Conservation (phyloP, 2,797 vertebrate species). For the Crenichthys baileyi region DNA sequence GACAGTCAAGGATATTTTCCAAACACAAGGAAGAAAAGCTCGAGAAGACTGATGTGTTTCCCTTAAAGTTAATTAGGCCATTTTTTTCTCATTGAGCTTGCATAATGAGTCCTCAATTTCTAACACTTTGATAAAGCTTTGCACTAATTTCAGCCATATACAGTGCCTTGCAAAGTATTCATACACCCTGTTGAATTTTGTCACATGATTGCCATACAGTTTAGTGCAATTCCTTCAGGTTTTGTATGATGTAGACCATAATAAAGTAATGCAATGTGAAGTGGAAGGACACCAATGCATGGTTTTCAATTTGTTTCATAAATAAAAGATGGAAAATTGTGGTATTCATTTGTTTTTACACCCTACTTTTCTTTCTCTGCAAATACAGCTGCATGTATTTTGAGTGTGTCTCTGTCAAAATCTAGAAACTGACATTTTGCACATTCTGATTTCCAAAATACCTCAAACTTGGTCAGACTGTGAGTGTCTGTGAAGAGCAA, state of each 20-base stretch:
- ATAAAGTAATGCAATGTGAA: not conserved
- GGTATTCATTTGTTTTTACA: no score
- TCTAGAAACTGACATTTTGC: no score
- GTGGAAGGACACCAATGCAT: not conserved
- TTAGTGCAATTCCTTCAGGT: not conserved
- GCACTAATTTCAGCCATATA: slow-evolving; percentile 26
- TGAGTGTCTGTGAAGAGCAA: not conserved
- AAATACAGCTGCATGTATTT: no score
- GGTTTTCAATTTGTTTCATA: no score
- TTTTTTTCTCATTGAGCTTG: slow-evolving; percentile 54
- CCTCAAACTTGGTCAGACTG: not conserved
- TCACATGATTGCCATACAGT: not conserved
- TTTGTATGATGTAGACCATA: not conserved
- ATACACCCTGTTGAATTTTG: not conserved
- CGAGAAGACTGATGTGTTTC: slow-evolving; percentile 55
- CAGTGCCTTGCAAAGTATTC: not conserved
- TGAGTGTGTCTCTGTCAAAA: no score
- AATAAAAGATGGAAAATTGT: no score
- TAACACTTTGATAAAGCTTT: slow-evolving; percentile 37
- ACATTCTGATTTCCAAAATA: not conserved
- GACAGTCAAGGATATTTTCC: slow-evolving; percentile 44
- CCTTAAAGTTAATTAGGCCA: slow-evolving; percentile 68
- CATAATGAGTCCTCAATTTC: slow-evolving; percentile 58
- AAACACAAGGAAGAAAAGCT: slow-evolving; percentile 59
- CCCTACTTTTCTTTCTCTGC: no score